Conservation (phyloP, 2,113 vertebrate genomes). For the Psilopsiagon aurifrons region DNA sequence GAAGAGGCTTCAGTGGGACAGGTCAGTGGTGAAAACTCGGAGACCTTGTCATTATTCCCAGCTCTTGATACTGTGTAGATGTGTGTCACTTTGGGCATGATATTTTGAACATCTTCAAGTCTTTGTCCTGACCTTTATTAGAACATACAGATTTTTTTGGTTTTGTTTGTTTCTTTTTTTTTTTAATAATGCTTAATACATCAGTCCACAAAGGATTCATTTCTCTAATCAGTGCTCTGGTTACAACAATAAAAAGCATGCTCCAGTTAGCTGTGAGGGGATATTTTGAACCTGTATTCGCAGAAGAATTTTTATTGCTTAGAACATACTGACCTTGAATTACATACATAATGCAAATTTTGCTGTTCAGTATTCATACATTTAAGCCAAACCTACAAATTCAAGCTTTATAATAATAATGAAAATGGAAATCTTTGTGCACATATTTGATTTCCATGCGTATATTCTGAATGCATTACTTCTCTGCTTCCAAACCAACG, state of each 20-base stretch:
- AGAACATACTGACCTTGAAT: conserved; percentile 20
- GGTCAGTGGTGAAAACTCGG: not conserved
- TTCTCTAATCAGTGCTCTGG: not conserved
- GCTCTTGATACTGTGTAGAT: not conserved
- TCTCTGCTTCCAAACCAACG: not conserved
- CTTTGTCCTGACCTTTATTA: not conserved
- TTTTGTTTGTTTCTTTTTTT: not conserved
- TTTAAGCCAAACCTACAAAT: conserved; percentile 18
- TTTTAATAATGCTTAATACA: not conserved
- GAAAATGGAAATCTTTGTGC: conserved; percentile 43
- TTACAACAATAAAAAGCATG: not conserved
- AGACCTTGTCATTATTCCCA: not conserved
- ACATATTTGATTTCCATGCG: conserved; percentile 22
- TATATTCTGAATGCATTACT: conserved; percentile 38
- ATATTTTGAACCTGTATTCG: not conserved
- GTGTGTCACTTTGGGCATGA: not conserved
- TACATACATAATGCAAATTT: conserved; percentile 23
- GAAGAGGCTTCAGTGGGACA: not conserved
- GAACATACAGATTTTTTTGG: not conserved
- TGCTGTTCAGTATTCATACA: conserved; percentile 27
- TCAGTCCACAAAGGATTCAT: not conserved
- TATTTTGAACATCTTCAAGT: not conserved
- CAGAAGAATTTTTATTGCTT: not conserved
- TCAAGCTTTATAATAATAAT: conserved; percentile 42
- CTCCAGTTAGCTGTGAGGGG: not conserved